Conservation (phyloP, 2,113 vertebrate genomes). For the Odocoileus virginianus region DNA sequence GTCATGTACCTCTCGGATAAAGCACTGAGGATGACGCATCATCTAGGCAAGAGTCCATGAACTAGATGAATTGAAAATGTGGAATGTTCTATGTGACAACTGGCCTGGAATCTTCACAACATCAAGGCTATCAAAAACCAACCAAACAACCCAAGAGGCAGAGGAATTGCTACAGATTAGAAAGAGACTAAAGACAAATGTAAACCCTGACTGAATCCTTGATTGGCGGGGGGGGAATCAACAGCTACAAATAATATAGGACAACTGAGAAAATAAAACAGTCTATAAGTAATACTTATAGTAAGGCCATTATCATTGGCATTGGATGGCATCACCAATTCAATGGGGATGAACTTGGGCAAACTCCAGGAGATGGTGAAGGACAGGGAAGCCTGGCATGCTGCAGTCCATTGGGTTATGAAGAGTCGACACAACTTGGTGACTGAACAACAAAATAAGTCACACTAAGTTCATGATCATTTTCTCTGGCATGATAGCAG, state of each 20-base stretch:
- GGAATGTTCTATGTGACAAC: not conserved
- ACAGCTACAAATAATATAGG: not conserved
- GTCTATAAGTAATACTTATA: not conserved
- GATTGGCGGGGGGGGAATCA: fast-evolving
- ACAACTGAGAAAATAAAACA: not conserved
- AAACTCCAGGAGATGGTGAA: not conserved
- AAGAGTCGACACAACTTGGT: not conserved
- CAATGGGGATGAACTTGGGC: not conserved
- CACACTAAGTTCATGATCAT: not conserved
- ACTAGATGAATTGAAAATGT: not conserved
- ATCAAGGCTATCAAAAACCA: not conserved
- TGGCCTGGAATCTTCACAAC: not conserved
- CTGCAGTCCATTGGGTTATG: not conserved
- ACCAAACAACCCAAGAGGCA: not conserved
- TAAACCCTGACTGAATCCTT: not conserved
- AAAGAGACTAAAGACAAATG: not conserved
- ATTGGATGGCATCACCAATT: not conserved
- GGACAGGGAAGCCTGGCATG: not conserved
- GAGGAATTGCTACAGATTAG: not conserved
- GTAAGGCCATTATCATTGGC: not conserved
- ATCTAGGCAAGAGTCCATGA: too few relatives aligned
- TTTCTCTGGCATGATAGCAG: not conserved
- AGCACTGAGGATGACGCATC: not conserved
- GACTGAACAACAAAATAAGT: not conserved
- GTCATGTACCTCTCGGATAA: fast-evolving